Evolutionary conservation across 2,113 vertebrate genomes (phyloP), one percentile per base, ranked within the genome.

Genomic region (Procavia capensis): DNA sequence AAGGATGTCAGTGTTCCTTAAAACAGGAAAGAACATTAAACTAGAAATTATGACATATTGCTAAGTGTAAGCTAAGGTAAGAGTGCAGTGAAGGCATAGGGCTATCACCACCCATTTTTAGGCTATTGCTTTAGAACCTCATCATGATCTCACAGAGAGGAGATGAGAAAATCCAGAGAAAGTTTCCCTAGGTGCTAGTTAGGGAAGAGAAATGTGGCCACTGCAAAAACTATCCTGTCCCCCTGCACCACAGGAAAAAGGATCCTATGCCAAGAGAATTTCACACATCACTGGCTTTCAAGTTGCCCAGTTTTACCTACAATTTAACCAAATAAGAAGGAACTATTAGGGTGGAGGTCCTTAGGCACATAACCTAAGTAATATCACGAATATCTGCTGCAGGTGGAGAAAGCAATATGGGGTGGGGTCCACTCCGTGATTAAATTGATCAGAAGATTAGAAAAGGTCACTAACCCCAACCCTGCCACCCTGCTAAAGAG

Each of bases 161-260:
- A 39, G 3, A 43, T 20, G 47, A 4, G n/a, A 64, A 4, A 70
- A 41, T 90, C 66, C 27, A 19, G n/a, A 90, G 29, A 43, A 43
- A n/a, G 9, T 11, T 43, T 3, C 1, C 1, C 0, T 8, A 54
- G 7, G 34, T 1, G 1, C 45, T 9, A 72, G 66, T 0, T 9
- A 24, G 47, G 31, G 36, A 6, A 36, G 25, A 25, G 31, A n/a
- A 47, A 34, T n/a, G 31, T 5, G 43, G 10, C 10, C 31, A 16
- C 6, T 5, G 22, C 82, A 85, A 85, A 85, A 66, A 22, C 43
- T 85, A 66, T 66, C 14, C 31, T 20, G 41, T 59, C 39, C 43
- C 20, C 6, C 29, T 43, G 11, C 5, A n/a, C 43, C 4, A 7
- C 8, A 43, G 47, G 45, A 79, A 3, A 17, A 50, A 63, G 16